phyloP scores from a whole-genome alignment of 2,113 vertebrate genomes.

The Scophthalmus maximus region DNA sequence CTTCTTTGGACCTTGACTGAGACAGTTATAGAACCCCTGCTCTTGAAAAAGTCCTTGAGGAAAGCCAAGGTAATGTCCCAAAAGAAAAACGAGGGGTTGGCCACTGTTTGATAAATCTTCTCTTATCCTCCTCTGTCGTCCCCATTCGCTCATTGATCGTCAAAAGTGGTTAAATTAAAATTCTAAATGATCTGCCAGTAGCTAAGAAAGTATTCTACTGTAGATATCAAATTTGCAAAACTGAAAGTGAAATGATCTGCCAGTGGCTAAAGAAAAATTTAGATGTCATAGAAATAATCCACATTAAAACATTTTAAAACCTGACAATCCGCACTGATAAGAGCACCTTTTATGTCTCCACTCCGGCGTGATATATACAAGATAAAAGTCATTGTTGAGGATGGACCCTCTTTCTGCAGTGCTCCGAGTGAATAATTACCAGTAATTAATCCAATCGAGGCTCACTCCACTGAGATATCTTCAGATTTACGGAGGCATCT shows the following conservation, averaged over 20 bases:
- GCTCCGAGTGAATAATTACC: slow-evolving; percentile 68
- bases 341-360: slow-evolving; percentile 54
- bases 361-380: slow-evolving; percentile 54
- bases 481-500: slow-evolving; percentile 65
- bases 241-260: slow-evolving; percentile 40
- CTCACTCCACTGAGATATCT: slow-evolving; percentile 61
- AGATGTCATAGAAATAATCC: slow-evolving; percentile 23
- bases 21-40: slow-evolving; percentile 19
- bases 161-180: slow-evolving; percentile 42
- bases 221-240: slow-evolving; percentile 49
- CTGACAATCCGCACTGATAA: slow-evolving; percentile 46
- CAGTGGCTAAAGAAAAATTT: slow-evolving; percentile 26
- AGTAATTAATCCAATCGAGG: slow-evolving; percentile 73
- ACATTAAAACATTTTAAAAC: slow-evolving; percentile 47
- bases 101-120: slow-evolving; percentile 20
- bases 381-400: slow-evolving; percentile 71
- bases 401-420: slow-evolving; percentile 46
- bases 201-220: slow-evolving; percentile 21
- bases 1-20: slow-evolving; percentile 37
- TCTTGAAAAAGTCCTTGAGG: slow-evolving; percentile 39
- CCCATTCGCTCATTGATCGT: slow-evolving; percentile 5
- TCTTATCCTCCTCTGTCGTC: neutral
- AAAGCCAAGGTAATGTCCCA: slow-evolving; percentile 40
- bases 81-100: slow-evolving; percentile 38
- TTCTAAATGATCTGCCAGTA: slow-evolving; percentile 6